Percentiles rank a stretch among this genome's conserved stretches.
Conservation (phyloP, 2,113 vertebrate species). For the Litocranius walleri region DNA sequence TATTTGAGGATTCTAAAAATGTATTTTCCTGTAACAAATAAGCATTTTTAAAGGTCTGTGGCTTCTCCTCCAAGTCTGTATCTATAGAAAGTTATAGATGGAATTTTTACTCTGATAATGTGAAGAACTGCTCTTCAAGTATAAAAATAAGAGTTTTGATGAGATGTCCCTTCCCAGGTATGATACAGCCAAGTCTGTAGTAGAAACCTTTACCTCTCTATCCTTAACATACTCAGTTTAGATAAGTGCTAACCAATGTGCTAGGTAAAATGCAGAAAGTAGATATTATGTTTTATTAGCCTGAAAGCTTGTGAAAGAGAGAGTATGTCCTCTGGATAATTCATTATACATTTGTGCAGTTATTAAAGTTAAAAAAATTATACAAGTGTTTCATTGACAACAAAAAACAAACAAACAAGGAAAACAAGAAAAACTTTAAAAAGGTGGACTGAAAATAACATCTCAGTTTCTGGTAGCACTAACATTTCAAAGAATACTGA, state of each 20-base stretch:
- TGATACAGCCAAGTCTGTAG: background rate
- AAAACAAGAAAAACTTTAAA: background rate
- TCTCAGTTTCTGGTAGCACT: background rate
- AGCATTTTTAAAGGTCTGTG: constrained; percentile 47
- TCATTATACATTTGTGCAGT: constrained; percentile 23
- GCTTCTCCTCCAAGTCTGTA: background rate
- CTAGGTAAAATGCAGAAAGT: background rate
- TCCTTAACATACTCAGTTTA: background rate
- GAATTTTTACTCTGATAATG: constrained; percentile 55
- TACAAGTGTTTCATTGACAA: background rate
- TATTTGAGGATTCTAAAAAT: constrained; percentile 57
- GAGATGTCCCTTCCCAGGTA: background rate
- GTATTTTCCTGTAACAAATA: constrained; percentile 58
- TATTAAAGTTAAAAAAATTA: constrained; percentile 10
- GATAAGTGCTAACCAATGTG: background rate
- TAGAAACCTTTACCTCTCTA: background rate
- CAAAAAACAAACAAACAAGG: background rate
- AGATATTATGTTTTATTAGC: background rate
- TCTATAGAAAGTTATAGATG: background rate
- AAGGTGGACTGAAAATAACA: background rate
- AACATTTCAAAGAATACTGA: constrained; percentile 19
- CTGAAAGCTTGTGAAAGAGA: background rate
- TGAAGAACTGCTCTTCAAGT: constrained; percentile 6
- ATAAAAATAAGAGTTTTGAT: constrained; percentile 21
- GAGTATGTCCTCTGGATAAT: background rate